A percentile compares a stretch with the other conserved stretches of the same genome.
Conservation (phyloP, 2,113 vertebrate species). For the Antennarius striatus region DNA sequence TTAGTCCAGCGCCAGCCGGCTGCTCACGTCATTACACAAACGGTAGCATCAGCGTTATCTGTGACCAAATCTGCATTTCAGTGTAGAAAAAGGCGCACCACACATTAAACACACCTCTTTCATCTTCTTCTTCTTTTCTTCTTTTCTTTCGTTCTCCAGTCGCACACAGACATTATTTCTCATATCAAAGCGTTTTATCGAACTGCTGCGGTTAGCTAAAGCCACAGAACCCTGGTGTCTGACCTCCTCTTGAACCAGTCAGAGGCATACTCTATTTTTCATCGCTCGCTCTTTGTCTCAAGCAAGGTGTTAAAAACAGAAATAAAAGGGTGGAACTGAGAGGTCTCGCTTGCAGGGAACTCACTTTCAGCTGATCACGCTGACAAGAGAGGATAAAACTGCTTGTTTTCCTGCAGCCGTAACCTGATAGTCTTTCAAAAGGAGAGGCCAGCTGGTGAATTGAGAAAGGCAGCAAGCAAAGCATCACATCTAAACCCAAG, state of each 20-base stretch:
- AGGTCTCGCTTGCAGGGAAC: constrained; percentile 64
- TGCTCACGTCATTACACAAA: neutral
- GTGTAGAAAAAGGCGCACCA: constrained; percentile 27
- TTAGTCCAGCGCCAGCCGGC: too few relatives aligned
- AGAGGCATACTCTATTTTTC: constrained; percentile 41
- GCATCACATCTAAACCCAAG: constrained; percentile 15
- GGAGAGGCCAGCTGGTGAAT: constrained; percentile 27
- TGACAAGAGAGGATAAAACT: constrained; percentile 43
- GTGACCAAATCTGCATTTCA: constrained; percentile 9
- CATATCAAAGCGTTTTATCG: constrained; percentile 66
- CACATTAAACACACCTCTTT: constrained; percentile 58
- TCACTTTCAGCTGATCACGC: constrained; percentile 65
- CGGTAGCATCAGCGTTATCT: constrained; percentile 21
- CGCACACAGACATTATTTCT: constrained; percentile 56
- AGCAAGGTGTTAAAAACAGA: constrained; percentile 55
- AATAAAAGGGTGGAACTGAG: constrained; percentile 52
- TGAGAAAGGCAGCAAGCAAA: constrained; percentile 12
- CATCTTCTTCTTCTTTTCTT: constrained; percentile 37
- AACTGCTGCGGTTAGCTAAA: constrained; percentile 31
- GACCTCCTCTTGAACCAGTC: constrained; percentile 46
- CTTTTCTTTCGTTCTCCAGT: constrained; percentile 36
- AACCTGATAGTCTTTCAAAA: constrained; percentile 51
- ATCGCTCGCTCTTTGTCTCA: constrained; percentile 44
- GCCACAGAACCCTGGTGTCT: constrained; percentile 58
- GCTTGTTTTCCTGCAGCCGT: constrained; percentile 36